Percentiles rank a stretch among this genome's conserved stretches.
phyloP scores from a whole-genome alignment of 2,797 vertebrate species.

The Poeciliopsis paucimaculata region DNA sequence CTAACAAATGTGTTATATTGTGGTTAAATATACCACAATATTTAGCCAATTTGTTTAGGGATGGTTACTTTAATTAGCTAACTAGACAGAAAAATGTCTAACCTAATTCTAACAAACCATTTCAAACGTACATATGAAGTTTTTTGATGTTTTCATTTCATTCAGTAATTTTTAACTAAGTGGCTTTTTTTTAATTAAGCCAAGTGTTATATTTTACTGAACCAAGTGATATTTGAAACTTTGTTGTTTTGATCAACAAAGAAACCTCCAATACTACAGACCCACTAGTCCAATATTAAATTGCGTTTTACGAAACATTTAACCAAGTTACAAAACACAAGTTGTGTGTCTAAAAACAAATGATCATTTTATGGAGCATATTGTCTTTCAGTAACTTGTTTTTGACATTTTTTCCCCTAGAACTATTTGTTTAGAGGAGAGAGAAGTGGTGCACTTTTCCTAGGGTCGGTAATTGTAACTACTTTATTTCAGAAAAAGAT shows the following conservation, averaged over 20 bases:
- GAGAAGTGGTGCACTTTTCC: neutral
- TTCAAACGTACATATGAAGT: too few species aligned
- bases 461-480: neutral
- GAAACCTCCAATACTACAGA: neutral
- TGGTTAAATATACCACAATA: too few species aligned
- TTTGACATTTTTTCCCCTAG: neutral
- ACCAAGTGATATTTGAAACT: neutral
- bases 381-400: neutral
- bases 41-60: too few species aligned
- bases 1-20: neutral
- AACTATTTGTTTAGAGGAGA: neutral
- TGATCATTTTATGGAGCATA: neutral
- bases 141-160: too few species aligned
- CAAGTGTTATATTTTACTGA: neutral
- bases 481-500: slow-evolving; percentile 68
- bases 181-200: neutral
- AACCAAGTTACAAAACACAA: neutral
- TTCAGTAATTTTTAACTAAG: too few species aligned
- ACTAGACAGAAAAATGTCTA: too few species aligned
- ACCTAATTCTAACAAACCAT: too few species aligned
- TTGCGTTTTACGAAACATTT: neutral
- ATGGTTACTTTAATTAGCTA: too few species aligned
- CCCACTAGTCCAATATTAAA: neutral
- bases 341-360: neutral
- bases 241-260: neutral